Evolutionary conservation across 2,113 vertebrate species (phyloP).

Genomic region (Myxocyprinus asiaticus): DNA sequence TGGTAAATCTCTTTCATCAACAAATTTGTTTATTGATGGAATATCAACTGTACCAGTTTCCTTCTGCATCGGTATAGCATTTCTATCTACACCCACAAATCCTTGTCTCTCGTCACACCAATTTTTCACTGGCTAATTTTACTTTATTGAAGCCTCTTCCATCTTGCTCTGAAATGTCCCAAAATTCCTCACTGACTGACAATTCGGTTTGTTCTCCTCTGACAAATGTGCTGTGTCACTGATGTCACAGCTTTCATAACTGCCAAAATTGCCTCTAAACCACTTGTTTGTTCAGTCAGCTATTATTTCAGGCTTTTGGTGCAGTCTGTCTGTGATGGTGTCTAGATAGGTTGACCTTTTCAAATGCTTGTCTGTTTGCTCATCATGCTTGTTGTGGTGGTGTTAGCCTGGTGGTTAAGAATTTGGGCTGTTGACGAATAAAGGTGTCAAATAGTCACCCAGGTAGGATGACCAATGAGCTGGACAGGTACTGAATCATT

Average conservation of each 20-base stretch:
- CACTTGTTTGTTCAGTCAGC: conserved; percentile 23
- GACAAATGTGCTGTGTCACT: neutral
- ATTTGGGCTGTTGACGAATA: neutral
- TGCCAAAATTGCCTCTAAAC: conserved; percentile 21
- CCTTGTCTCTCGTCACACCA: neutral
- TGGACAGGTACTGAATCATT: too few species aligned
- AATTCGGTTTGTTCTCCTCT: neutral
- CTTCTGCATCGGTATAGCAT: neutral
- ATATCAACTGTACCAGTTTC: neutral
- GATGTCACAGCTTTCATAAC: conserved; percentile 29
- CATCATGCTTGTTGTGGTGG: neutral
- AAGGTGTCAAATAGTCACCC: neutral
- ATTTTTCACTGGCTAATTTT: neutral
- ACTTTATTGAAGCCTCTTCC: neutral
- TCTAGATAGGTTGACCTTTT: conserved; percentile 34
- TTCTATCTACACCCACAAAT: neutral
- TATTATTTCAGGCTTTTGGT: conserved; percentile 4
- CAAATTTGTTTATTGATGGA: too few species aligned
- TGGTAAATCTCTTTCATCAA: too few species aligned
- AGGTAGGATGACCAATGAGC: neutral
- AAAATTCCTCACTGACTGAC: neutral
- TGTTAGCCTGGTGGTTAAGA: neutral
- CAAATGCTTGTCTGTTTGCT: conserved; percentile 27
- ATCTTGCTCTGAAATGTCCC: neutral
- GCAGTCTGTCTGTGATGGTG: neutral